Base-by-base conservation (phyloP, 2,888 invertebrate genomes). In the Troides oblongomaculatus region DNA sequence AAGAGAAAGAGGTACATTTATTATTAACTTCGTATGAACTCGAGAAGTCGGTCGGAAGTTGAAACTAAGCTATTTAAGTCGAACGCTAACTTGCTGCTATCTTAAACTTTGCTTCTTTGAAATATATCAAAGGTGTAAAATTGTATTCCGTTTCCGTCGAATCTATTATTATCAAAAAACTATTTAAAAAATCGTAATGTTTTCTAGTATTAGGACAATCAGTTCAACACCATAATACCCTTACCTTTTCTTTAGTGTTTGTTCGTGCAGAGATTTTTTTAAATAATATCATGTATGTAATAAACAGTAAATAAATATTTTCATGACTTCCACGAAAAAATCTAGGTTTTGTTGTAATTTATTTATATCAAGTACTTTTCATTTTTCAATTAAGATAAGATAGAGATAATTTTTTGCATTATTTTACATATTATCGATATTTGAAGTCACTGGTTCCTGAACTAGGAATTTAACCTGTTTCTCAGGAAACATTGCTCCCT, bases 1-100 rank as follows among this genome's bases (percentile, higher is more conserved):
- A 70, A 70, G 62, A 66, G 69, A 70, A 66, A 70, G 65, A 65
- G 50, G 57, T 17, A 70, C 62, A 70, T 70, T 62, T 70, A 70
- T 70, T 70, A 70, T 70, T 70, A 69, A 70, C 69, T 70, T 50
- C 50, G 62, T n/a, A 65, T 30, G 46, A 64, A 69, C 43, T 69
- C 65, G 2, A n/a, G 43, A 10, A 66, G 69, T 36, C 65, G 57
- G 69, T 64, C 30, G 62, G 50, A 66, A 66, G 59, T 50, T 30
- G 58, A 50, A 66, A 62, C 53, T 62, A 62, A 66, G 65, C 62
- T 69, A 66, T 66, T 70, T 66, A 30, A 66, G 66, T 62, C 62
- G 50, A 66, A 46, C 39, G 66, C 66, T 66, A 70, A 70, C 66
- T 70, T 70, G 58, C 46, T 46, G 39, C 62, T 70, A 46, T 70